Percentiles rank a stretch among this genome's conserved stretches.
Evolutionary conservation across 2,797 vertebrate genomes (phyloP).

Genomic region (Esox lucius): DNA sequence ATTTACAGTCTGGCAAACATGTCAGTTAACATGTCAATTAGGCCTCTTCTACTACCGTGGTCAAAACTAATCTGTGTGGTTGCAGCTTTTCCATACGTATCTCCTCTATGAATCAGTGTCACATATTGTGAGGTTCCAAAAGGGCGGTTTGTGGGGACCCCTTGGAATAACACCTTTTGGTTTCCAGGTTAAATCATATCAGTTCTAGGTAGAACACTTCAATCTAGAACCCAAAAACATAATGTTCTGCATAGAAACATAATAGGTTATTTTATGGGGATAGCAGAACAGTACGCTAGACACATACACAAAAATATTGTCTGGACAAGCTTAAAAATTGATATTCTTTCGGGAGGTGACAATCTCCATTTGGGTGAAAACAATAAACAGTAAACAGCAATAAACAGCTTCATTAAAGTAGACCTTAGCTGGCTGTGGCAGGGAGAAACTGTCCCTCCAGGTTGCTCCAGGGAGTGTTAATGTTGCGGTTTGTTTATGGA

Average conservation of each 20-base stretch:
- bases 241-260: too few relatives aligned
- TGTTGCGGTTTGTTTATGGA: background rate
- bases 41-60: too few relatives aligned
- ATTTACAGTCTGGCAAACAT: too few relatives aligned
- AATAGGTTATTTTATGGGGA: background rate
- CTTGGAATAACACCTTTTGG: too few relatives aligned
- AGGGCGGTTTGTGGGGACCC: too few relatives aligned
- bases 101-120: too few relatives aligned
- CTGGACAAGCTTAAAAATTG: background rate
- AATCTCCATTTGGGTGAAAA: background rate
- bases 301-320: too few relatives aligned
- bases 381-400: too few relatives aligned
- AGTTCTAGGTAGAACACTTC: background rate
- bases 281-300: background rate
- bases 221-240: background rate
- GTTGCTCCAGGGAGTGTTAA: background rate
- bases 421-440: background rate
- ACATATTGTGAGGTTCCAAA: too few relatives aligned
- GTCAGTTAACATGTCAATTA: too few relatives aligned
- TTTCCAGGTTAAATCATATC: too few relatives aligned
- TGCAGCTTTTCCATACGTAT: background rate
- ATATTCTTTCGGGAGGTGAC: background rate
- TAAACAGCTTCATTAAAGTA: background rate
- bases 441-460: background rate
- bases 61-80: too few relatives aligned